Evolutionary conservation across 2,113 vertebrate species (phyloP), one percentile per base, ranked within the genome.

Genomic region (Pteruthius melanotis): DNA sequence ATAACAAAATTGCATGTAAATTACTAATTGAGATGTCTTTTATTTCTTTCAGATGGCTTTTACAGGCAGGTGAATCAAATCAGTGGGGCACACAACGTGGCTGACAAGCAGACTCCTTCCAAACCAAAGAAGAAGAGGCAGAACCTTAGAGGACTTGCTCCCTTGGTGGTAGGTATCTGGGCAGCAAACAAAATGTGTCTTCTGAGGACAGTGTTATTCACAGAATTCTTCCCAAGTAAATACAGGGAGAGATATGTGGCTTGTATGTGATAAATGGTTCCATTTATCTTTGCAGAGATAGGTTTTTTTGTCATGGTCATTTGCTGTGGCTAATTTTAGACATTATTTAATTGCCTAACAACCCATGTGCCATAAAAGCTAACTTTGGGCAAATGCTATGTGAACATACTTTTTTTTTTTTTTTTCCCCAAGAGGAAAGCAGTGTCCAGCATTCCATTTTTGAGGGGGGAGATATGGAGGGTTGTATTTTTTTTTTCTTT

Each of bases 31-130:
- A 74, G 4, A 76, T 71, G 56, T 60, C n/a, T 96, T 59, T 84
- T 40, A 52, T 89, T 56, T 97, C 78, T 97, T 98, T 95, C 97
- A 99, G 99, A 99, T 97, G 99, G 99, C 44, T 99, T 98, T 98
- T 99, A 99, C 95, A 99, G 98, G 87, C 99, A 99, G 68, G 98
- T 99, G 88, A 99, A 99, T 76, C 99, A 99, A 97, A 99, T 99
- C 92, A 98, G 98, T 54, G 99, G 99, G 3, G 99, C 99, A 91
- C 99, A 99, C 96, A 99, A 99, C n/a, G 97, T 99, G 64, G 90
- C 92, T 23, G 98, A 99, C 81, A 98, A 98, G 44, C 98, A 98
- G 87, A 98, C 98, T 4, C 97, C 97, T 50, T 98, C 98, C 52
- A 99, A 99, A 83, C 96, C 60, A 0, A 99, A 98, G 98, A 99